A percentile compares a stretch with the other conserved stretches of the same genome.
Conservation (phyloP, 1,140 invertebrate genomes). For the Penaeus indicus region DNA sequence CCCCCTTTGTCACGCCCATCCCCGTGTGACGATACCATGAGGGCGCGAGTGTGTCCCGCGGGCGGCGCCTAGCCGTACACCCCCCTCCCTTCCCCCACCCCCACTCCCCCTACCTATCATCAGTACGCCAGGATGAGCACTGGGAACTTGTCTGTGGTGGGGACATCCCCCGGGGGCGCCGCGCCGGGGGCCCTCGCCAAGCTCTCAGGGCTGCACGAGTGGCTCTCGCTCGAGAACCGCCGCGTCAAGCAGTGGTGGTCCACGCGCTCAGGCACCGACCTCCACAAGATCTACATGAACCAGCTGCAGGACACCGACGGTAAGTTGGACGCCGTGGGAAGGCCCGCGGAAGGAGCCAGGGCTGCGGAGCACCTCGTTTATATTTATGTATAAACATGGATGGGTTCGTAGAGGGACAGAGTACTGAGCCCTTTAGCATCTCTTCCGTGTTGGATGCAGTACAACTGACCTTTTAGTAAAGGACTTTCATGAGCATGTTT, state of each 20-base stretch:
- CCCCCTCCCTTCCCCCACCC: background rate
- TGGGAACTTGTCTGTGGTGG: slow-evolving; percentile 32
- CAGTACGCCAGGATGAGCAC: slow-evolving; percentile 37
- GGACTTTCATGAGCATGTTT: too few relatives aligned
- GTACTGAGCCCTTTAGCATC: too few relatives aligned
- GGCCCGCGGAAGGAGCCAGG: too few relatives aligned
- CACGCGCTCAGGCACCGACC: slow-evolving; percentile 52
- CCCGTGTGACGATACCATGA: background rate
- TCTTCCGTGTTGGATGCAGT: too few relatives aligned
- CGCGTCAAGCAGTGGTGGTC: slow-evolving; percentile 62
- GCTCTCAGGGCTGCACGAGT: slow-evolving; percentile 59
- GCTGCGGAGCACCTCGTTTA: too few relatives aligned
- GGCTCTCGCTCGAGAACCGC: slow-evolving; percentile 56
- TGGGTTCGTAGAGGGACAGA: too few relatives aligned
- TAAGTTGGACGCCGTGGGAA: background rate
- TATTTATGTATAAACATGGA: too few relatives aligned
- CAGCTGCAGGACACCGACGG: slow-evolving; percentile 58
- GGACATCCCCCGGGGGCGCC: background rate
- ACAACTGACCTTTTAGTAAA: too few relatives aligned
- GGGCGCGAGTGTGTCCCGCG: slow-evolving; percentile 12
- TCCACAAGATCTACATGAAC: slow-evolving; percentile 51
- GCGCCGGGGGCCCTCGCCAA: slow-evolving; percentile 51
- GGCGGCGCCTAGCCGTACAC: slow-evolving; percentile 25
- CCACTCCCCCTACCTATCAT: background rate
- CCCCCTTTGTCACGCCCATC: background rate